Percentiles rank a stretch among this genome's conserved stretches.
Conservation (phyloP, 2,888 invertebrate genomes). For the Sisyra nigra region DNA sequence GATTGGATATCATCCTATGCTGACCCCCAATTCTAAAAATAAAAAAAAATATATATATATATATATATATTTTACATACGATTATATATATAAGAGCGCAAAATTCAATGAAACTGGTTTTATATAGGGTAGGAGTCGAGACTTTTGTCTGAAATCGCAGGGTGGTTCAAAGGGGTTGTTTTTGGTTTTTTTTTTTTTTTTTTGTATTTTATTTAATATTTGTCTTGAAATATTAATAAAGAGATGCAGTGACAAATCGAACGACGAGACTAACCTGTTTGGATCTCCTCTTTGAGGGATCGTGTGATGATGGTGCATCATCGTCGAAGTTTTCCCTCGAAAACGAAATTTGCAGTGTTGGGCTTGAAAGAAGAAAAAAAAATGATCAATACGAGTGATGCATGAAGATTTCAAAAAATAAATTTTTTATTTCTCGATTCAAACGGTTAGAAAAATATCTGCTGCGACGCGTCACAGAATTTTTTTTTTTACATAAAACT, state of each 20-base stretch:
- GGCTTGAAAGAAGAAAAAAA: not conserved
- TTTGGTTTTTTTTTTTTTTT: too few species aligned
- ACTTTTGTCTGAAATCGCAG: too few species aligned
- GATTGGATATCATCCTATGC: constrained; percentile 3
- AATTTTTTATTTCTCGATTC: too few species aligned
- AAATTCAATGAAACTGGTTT: too few species aligned
- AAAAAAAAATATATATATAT: not conserved
- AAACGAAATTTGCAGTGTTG: not conserved
- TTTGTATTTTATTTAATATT: not conserved
- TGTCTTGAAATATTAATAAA: not conserved
- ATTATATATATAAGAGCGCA: too few species aligned
- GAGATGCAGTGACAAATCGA: too few species aligned
- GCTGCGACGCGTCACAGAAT: too few species aligned
- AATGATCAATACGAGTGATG: too few species aligned
- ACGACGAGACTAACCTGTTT: constrained; percentile 22
- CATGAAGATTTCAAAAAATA: too few species aligned
- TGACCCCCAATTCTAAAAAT: constrained; percentile 6
- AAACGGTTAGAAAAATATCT: too few species aligned
- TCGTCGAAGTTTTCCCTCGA: constrained; percentile 15
- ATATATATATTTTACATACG: not conserved
- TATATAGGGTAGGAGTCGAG: too few species aligned
- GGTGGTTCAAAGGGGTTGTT: not conserved
- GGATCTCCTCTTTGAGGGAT: constrained; percentile 42
- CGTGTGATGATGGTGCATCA: constrained; percentile 42
- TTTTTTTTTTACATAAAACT: too few species aligned